Percentiles rank a stretch among this genome's conserved stretches.
These are phyloP conservation scores for Aleiodes sp. DNA, from an alignment of 1,140 invertebrate genomes.

Conservation along the genomic window DNA sequence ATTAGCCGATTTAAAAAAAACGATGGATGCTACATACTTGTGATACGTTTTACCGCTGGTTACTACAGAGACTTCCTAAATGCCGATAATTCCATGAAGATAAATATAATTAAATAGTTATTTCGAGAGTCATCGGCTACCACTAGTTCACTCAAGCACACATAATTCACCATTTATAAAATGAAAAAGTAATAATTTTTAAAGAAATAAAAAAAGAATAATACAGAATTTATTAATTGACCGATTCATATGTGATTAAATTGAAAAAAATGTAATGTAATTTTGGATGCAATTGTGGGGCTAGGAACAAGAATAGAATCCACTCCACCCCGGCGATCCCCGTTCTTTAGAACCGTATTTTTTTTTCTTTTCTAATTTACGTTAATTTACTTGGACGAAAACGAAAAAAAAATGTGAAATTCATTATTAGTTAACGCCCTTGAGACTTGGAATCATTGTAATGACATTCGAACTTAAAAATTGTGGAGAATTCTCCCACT, in stretches of 20 bases:
- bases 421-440: background rate
- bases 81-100: slow-evolving; percentile 43
- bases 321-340: background rate
- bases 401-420: slow-evolving; percentile 10
- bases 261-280: slow-evolving; percentile 37
- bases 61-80: slow-evolving; percentile 67
- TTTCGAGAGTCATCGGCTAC: slow-evolving; percentile 44
- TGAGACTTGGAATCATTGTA: slow-evolving; percentile 2
- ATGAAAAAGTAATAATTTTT: background rate
- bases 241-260: slow-evolving; percentile 33
- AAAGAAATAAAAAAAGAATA: slow-evolving; percentile 10
- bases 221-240: slow-evolving; percentile 48
- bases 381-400: slow-evolving; percentile 15
- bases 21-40: slow-evolving; percentile 66
- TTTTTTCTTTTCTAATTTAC: background rate
- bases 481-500: slow-evolving; percentile 49
- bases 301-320: slow-evolving; percentile 61
- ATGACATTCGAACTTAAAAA: slow-evolving; percentile 25
- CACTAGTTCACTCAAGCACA: slow-evolving; percentile 68
- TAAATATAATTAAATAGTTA: background rate
- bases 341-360: slow-evolving; percentile 8
- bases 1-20: slow-evolving; percentile 40
- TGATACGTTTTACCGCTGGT: slow-evolving; percentile 68
- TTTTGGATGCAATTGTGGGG: slow-evolving; percentile 50
- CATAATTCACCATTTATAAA: slow-evolving; percentile 60